Conservation (phyloP, 2,888 invertebrate genomes). For the Gisinianus flammeolus region DNA sequence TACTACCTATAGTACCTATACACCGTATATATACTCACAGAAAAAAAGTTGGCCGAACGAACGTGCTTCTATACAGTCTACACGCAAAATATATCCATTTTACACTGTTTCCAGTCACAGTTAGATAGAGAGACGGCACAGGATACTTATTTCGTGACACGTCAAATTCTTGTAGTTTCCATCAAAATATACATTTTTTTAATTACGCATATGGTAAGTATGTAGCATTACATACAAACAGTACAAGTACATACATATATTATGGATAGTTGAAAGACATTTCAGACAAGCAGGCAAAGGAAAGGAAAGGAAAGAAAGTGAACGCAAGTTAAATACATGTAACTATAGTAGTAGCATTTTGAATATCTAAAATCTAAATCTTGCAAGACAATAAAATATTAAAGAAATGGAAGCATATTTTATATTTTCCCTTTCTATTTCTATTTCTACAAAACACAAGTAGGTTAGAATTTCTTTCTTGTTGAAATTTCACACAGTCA, state of each 20-base stretch:
- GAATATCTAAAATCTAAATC: too few species aligned
- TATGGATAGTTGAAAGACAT: neutral
- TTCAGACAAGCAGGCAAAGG: neutral
- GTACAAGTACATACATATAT: neutral
- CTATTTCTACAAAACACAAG: too few species aligned
- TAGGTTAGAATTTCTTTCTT: too few species aligned
- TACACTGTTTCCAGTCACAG: conserved; percentile 15
- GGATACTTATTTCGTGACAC: conserved; percentile 25
- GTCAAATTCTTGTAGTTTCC: conserved; percentile 19
- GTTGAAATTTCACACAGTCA: too few species aligned
- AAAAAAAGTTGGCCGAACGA: neutral
- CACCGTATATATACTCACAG: too few species aligned
- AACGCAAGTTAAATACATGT: neutral
- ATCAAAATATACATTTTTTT: neutral
- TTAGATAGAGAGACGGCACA: neutral
- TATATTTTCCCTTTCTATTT: too few species aligned
- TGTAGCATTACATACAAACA: neutral
- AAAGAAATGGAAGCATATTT: too few species aligned
- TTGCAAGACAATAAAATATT: too few species aligned
- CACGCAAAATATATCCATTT: conserved; percentile 5
- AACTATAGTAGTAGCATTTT: too few species aligned
- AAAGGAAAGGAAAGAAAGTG: neutral
- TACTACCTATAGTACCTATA: too few species aligned
- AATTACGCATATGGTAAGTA: neutral
- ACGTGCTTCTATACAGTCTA: neutral